These are phyloP conservation scores for Tiaroga cobitis DNA, from an alignment of 2,797 vertebrate species.

Conservation along the genomic window DNA sequence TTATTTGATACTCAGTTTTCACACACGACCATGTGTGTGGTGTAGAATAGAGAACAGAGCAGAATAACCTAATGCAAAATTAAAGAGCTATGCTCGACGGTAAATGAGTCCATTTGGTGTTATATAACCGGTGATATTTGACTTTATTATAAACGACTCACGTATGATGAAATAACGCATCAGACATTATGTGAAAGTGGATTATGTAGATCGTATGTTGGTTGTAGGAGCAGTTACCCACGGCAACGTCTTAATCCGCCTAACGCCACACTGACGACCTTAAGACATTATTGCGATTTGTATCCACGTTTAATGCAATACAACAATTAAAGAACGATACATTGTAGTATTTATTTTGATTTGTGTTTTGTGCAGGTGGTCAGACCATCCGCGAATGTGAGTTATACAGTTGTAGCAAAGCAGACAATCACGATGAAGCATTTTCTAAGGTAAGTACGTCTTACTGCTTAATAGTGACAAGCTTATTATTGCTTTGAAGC, in stretches of 20 bases:
- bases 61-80: background rate
- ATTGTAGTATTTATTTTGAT: background rate
- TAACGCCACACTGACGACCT: conserved; percentile 6
- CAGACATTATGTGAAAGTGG: background rate
- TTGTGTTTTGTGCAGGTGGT: conserved; percentile 46
- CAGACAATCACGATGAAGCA: conserved; percentile 78
- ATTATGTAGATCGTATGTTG: background rate
- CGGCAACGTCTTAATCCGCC: conserved; percentile 35
- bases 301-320: background rate
- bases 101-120: background rate
- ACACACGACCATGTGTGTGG: background rate
- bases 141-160: background rate
- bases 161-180: background rate
- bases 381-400: conserved; percentile 19
- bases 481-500: conserved; percentile 6
- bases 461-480: background rate
- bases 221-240: conserved; percentile 1
- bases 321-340: background rate
- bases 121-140: background rate
- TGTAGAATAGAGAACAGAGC: background rate
- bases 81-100: background rate
- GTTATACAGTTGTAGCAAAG: conserved; percentile 32
- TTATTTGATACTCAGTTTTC: background rate
- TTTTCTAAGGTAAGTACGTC: conserved; percentile 77
- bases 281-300: background rate